Percentiles rank a stretch among this genome's conserved stretches.
Evolutionary conservation across 2,888 invertebrate genomes (phyloP).

Genomic region (Epirrhoe tristata): DNA sequence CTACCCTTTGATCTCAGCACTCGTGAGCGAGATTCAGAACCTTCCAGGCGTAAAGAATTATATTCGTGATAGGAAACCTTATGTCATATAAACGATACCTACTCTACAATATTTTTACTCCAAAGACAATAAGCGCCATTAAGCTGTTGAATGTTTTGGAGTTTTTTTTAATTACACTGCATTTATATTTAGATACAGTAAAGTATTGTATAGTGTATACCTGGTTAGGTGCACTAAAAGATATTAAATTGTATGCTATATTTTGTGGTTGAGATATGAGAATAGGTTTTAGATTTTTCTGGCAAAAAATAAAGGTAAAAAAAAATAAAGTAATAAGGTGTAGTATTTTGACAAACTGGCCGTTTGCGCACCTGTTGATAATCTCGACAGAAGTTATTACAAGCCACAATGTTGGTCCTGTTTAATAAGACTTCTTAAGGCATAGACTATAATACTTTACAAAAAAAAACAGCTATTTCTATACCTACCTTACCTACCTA

Average conservation of each 20-base stretch:
- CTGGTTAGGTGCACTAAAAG: too few species aligned
- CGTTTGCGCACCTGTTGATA: conserved; percentile 66
- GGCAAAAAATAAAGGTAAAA: too few species aligned
- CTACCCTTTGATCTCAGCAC: conserved; percentile 59
- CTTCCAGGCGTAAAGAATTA: conserved; percentile 72
- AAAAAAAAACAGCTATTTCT: too few species aligned
- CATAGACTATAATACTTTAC: not conserved
- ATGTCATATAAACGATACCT: conserved; percentile 21
- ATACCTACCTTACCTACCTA: too few species aligned
- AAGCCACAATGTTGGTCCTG: conserved; percentile 1
- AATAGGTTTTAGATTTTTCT: too few species aligned
- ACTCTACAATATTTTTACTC: not conserved
- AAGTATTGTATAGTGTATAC: too few species aligned
- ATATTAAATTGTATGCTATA: too few species aligned
- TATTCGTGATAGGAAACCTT: conserved; percentile 60
- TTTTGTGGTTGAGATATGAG: too few species aligned
- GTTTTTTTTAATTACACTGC: too few species aligned
- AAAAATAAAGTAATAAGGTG: too few species aligned
- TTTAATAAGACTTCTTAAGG: conserved; percentile 35
- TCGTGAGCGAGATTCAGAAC: conserved; percentile 57
- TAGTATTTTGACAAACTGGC: conserved; percentile 33
- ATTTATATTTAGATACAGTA: too few species aligned
- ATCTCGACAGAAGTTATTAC: conserved; percentile 48
- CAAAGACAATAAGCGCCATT: too few species aligned
- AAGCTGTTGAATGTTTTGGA: not conserved